Evolutionary conservation across 1,140 invertebrate species (phyloP).

Genomic region (Cotesia glomerata): DNA sequence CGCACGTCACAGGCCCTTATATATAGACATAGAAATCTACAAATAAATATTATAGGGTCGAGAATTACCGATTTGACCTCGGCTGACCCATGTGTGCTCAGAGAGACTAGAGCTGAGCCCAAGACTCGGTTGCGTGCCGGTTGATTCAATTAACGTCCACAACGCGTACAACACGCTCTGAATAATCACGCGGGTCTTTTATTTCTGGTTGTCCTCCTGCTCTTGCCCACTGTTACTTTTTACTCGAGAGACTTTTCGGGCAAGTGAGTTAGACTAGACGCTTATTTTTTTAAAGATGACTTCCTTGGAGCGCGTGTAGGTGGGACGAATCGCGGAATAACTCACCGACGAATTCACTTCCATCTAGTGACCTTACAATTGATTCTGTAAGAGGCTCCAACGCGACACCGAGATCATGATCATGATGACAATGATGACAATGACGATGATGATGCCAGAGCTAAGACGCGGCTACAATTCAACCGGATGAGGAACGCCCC

Average conservation of each 20-base stretch:
- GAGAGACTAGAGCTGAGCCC: constrained; percentile 46
- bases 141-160: constrained; percentile 55
- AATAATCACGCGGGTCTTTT: constrained; percentile 2
- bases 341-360: neutral
- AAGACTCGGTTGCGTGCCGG: constrained; percentile 49
- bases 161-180: constrained; percentile 37
- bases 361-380: constrained; percentile 23
- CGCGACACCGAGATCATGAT: no score
- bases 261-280: no score
- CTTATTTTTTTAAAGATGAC: no score
- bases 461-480: neutral
- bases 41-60: constrained; percentile 43
- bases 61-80: constrained; percentile 56
- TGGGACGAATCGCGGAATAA: neutral
- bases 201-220: neutral
- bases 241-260: no score
- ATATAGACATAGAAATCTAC: no score
- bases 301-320: neutral
- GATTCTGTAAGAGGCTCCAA: constrained; percentile 13
- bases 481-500: constrained; percentile 7
- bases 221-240: no score
- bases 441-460: neutral
- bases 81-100: constrained; percentile 38
- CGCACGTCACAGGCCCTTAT: no score
- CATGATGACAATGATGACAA: no score